phyloP scores from a whole-genome alignment of 2,797 vertebrate genomes.

The Sphenodon punctatus region DNA sequence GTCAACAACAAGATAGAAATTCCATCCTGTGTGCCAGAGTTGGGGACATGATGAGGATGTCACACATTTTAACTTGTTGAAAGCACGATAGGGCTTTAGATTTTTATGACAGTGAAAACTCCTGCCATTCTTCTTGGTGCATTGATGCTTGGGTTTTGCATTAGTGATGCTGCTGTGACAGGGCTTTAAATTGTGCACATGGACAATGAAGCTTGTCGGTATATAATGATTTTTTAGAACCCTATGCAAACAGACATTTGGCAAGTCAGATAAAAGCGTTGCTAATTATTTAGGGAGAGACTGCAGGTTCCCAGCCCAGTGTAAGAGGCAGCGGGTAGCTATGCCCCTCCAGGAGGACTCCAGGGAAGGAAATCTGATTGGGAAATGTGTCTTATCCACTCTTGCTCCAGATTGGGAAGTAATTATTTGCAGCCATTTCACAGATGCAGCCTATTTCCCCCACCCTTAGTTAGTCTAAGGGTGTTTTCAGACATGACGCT shows the following conservation, averaged over 20 bases:
- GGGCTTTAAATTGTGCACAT: constrained; percentile 4
- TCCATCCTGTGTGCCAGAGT: background rate
- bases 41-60: background rate
- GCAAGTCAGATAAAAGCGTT: constrained; percentile 9
- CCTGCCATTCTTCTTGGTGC: constrained; percentile 38
- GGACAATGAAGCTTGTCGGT: constrained; percentile 7
- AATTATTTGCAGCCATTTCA: rapidly evolving
- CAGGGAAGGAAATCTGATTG: background rate
- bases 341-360: background rate
- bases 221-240: constrained; percentile 7
- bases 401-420: background rate
- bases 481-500: no score
- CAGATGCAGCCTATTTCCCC: background rate
- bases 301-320: background rate
- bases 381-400: background rate
- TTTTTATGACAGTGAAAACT: constrained; percentile 54
- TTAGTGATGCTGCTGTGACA: constrained; percentile 53
- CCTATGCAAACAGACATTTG: background rate
- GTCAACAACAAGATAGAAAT: no score
- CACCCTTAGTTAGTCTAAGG: no score
- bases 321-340: background rate
- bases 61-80: constrained; percentile 4
- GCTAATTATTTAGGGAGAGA: background rate
- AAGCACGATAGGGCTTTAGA: constrained; percentile 15
- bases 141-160: constrained; percentile 36